A percentile compares a stretch with the other conserved stretches of the same genome.
Evolutionary conservation across 1,140 invertebrate genomes (phyloP).

Genomic region (Drosophila grimshawi): DNA sequence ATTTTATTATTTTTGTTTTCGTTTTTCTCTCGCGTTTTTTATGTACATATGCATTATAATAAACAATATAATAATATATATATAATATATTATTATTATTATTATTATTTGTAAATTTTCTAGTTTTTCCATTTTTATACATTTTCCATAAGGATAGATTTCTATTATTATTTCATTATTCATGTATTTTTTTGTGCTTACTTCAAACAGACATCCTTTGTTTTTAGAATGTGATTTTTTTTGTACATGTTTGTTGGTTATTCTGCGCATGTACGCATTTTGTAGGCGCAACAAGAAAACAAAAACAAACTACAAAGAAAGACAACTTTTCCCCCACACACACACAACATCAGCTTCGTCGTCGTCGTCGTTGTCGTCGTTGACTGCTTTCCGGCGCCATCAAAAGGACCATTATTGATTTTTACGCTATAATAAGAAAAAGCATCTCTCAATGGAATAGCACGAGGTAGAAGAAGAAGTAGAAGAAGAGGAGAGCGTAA

Average conservation of each 20-base stretch:
- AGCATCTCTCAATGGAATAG: background rate
- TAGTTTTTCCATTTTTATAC: too few species aligned
- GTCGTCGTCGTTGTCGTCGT: background rate
- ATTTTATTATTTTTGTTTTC: too few species aligned
- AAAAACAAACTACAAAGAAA: background rate
- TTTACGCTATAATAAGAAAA: constrained; percentile 20
- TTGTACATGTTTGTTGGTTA: background rate
- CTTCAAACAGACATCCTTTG: too few species aligned
- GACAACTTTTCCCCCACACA: constrained; percentile 1
- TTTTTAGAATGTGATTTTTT: too few species aligned
- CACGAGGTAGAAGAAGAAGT: background rate
- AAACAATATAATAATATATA: too few species aligned
- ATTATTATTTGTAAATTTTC: too few species aligned
- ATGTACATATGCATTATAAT: too few species aligned
- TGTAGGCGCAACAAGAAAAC: constrained; percentile 24
- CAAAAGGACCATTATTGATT: constrained; percentile 51
- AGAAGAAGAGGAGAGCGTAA: constrained; percentile 1
- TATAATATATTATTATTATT: too few species aligned
- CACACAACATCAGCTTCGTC: background rate
- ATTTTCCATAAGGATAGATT: too few species aligned
- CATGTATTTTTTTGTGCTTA: too few species aligned
- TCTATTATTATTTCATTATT: too few species aligned
- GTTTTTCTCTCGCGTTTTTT: too few species aligned
- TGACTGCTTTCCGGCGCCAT: constrained; percentile 9
- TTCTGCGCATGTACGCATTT: constrained; percentile 31